phyloP scores from a whole-genome alignment of 1,140 invertebrate genomes.

The Acromyrmex charruanus region DNA sequence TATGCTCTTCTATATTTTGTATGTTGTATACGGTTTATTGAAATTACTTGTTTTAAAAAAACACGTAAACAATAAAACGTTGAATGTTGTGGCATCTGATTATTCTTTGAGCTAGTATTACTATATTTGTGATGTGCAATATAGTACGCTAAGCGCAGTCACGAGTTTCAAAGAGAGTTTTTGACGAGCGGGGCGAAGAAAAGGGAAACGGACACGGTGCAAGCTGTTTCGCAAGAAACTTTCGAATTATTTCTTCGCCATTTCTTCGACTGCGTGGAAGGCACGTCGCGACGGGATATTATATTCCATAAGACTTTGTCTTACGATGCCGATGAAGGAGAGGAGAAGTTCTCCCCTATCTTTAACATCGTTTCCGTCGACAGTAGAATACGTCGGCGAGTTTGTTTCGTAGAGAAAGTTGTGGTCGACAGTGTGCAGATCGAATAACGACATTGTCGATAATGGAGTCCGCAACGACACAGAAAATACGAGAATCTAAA shows the following conservation, averaged over 20 bases:
- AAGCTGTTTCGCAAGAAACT: slow-evolving; percentile 59
- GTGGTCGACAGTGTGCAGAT: slow-evolving; percentile 24
- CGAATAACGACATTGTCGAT: slow-evolving; percentile 45
- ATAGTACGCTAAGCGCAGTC: background rate
- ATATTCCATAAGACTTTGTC: slow-evolving; percentile 51
- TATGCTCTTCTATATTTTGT: background rate
- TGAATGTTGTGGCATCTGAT: background rate
- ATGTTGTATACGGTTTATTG: background rate
- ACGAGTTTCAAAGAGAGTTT: slow-evolving; percentile 25
- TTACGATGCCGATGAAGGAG: background rate
- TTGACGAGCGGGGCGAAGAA: background rate
- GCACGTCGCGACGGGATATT: slow-evolving; percentile 43
- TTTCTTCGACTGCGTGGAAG: slow-evolving; percentile 47
- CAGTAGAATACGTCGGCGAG: slow-evolving; percentile 12
- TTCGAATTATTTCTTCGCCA: slow-evolving; percentile 57
- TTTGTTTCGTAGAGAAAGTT: slow-evolving; percentile 41
- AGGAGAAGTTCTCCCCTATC: slow-evolving; percentile 25
- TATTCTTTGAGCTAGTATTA: background rate
- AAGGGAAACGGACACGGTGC: background rate
- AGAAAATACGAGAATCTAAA: slow-evolving; percentile 40
- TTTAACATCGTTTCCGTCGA: slow-evolving; percentile 42
- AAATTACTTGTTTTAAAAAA: background rate
- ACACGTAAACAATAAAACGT: background rate
- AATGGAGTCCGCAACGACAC: slow-evolving; percentile 44
- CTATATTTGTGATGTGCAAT: slow-evolving; percentile 17